A percentile compares a stretch with the other conserved stretches of the same genome.
These are phyloP conservation scores for Abscondita cerata DNA, from an alignment of 2,888 invertebrate genomes.

Conservation along the genomic window DNA sequence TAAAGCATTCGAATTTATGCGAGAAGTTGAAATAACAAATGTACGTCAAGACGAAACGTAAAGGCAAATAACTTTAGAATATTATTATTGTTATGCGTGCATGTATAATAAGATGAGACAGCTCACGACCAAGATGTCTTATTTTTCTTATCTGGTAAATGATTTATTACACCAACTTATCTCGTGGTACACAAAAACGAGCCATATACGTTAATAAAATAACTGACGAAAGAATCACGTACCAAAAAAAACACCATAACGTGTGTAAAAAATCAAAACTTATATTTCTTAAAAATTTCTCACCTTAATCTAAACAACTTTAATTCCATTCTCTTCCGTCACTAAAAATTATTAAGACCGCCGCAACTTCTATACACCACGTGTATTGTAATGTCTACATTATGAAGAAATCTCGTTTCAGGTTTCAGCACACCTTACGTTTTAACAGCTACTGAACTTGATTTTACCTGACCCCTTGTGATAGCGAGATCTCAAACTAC, in stretches of 20 bases:
- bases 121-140: slow-evolving; percentile 28
- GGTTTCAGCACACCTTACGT: slow-evolving; percentile 19
- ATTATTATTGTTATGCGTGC: slow-evolving; percentile 29
- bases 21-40: slow-evolving; percentile 10
- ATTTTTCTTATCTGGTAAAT: slow-evolving; percentile 33
- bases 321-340: slow-evolving; percentile 19
- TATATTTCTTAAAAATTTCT: background rate
- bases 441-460: slow-evolving; percentile 40
- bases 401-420: slow-evolving; percentile 7
- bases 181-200: slow-evolving; percentile 24
- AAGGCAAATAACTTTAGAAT: slow-evolving; percentile 13
- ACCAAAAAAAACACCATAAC: slow-evolving; percentile 5
- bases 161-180: slow-evolving; percentile 32
- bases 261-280: background rate
- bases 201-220: slow-evolving; percentile 18
- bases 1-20: slow-evolving; percentile 9
- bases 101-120: slow-evolving; percentile 28
- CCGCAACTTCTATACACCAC: background rate
- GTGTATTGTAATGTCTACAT: slow-evolving; percentile 8
- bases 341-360: slow-evolving; percentile 5
- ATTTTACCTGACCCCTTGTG: slow-evolving; percentile 40
- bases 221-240: slow-evolving; percentile 4
- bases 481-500: slow-evolving; percentile 35
- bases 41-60: slow-evolving; percentile 13
- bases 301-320: slow-evolving; percentile 14